phyloP scores from a whole-genome alignment of 2,113 vertebrate species.

The Astatotilapia flaviijosephi region DNA sequence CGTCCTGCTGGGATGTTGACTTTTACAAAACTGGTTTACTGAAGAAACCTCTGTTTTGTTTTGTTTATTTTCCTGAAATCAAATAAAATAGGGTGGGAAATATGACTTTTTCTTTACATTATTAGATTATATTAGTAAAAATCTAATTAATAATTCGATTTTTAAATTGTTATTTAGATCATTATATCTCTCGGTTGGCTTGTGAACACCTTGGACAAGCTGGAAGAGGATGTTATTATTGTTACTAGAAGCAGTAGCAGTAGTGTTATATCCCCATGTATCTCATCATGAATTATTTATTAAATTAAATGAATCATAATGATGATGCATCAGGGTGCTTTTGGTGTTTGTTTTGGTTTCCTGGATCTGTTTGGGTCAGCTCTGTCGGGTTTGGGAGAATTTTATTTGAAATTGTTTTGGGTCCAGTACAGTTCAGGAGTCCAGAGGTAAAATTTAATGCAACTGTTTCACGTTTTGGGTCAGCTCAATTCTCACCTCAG shows the following conservation, averaged over 20 bases:
- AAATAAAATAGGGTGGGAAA: neutral
- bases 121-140: neutral
- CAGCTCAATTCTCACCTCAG: neutral
- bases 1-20: neutral
- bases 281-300: neutral
- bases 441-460: neutral
- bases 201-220: neutral
- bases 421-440: neutral
- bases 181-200: neutral
- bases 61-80: neutral
- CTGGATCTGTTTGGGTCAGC: neutral
- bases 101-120: neutral
- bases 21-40: neutral
- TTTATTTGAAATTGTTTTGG: neutral
- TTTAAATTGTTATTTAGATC: neutral
- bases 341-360: neutral
- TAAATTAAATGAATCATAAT: neutral
- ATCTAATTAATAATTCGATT: neutral
- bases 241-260: neutral
- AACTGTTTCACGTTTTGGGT: neutral
- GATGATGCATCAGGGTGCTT: neutral
- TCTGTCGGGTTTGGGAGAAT: neutral
- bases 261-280: neutral
- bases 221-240: neutral
- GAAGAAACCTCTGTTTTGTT: neutral